Evolutionary conservation across 2,888 invertebrate species (phyloP).

Genomic region (Temnothorax unifasciatus): DNA sequence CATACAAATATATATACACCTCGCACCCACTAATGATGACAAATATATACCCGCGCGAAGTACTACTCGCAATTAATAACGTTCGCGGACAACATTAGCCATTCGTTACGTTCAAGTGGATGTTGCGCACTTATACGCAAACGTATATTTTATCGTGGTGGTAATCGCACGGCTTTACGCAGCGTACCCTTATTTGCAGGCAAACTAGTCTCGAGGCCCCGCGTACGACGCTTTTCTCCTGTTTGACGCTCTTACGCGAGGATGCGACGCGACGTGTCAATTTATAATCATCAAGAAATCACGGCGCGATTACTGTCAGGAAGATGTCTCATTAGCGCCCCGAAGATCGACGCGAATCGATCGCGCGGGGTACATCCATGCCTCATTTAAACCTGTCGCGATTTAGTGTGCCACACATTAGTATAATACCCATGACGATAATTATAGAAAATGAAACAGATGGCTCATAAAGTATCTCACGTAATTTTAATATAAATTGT

Average conservation of each 20-base stretch:
- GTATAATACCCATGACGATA: neutral
- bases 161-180: conserved; percentile 64
- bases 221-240: conserved; percentile 34
- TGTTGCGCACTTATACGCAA: conserved; percentile 59
- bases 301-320: conserved; percentile 74
- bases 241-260: conserved; percentile 1
- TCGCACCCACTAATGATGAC: conserved; percentile 73
- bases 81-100: conserved; percentile 64
- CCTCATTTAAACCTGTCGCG: conserved; percentile 48
- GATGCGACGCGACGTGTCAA: conserved; percentile 64
- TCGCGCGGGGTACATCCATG: conserved; percentile 55
- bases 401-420: neutral
- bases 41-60: conserved; percentile 70
- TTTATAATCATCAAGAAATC: conserved; percentile 77
- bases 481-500: neutral
- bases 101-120: conserved; percentile 70
- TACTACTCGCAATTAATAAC: conserved; percentile 71
- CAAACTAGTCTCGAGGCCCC: conserved; percentile 48
- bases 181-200: conserved; percentile 55
- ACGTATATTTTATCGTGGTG: conserved; percentile 72
- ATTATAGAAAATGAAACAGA: neutral
- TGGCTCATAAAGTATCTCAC: neutral
- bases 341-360: conserved; percentile 56
- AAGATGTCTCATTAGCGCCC: conserved; percentile 62
- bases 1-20: conserved; percentile 66